Conservation (phyloP, 2,888 invertebrate genomes). For the Lagria hirta region DNA sequence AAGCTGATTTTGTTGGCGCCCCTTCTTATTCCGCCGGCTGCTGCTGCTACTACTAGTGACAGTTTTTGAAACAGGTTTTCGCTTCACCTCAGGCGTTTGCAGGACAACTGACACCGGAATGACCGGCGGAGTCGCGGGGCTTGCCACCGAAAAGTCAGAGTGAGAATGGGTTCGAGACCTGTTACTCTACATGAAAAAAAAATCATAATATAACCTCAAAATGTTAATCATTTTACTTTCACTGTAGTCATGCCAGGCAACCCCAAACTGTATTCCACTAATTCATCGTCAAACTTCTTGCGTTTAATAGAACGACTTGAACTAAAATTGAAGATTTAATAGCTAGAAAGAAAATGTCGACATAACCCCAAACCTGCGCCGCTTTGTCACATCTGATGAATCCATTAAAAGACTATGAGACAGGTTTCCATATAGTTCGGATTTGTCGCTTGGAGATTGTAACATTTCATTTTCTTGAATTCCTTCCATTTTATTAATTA, state of each 20-base stretch:
- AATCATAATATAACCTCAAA: background rate
- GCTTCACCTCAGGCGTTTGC: slow-evolving; percentile 45
- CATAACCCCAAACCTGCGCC: slow-evolving; percentile 44
- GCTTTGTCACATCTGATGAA: slow-evolving; percentile 46
- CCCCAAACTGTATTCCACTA: slow-evolving; percentile 87
- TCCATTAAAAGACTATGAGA: slow-evolving; percentile 41
- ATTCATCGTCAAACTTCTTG: slow-evolving; percentile 94
- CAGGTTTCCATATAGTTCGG: slow-evolving; percentile 33
- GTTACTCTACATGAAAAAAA: slow-evolving; percentile 46
- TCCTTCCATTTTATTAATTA: too few relatives aligned
- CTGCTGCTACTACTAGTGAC: slow-evolving; percentile 50
- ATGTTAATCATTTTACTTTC: slow-evolving; percentile 44
- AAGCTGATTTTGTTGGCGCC: slow-evolving; percentile 67
- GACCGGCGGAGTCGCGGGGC: slow-evolving; percentile 38
- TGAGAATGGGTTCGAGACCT: slow-evolving; percentile 54
- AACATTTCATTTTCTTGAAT: slow-evolving; percentile 42
- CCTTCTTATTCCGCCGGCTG: slow-evolving; percentile 59
- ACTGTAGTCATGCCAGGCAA: slow-evolving; percentile 58
- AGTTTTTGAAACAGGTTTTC: slow-evolving; percentile 54
- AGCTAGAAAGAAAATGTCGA: too few relatives aligned
- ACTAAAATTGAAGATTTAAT: slow-evolving; percentile 55
- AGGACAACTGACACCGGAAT: slow-evolving; percentile 15
- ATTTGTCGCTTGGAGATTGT: slow-evolving; percentile 34
- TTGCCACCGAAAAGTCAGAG: slow-evolving; percentile 45
- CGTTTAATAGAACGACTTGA: slow-evolving; percentile 94